Base-by-base conservation (phyloP, 2,797 vertebrate genomes). In the Anguilla pacifica region DNA sequence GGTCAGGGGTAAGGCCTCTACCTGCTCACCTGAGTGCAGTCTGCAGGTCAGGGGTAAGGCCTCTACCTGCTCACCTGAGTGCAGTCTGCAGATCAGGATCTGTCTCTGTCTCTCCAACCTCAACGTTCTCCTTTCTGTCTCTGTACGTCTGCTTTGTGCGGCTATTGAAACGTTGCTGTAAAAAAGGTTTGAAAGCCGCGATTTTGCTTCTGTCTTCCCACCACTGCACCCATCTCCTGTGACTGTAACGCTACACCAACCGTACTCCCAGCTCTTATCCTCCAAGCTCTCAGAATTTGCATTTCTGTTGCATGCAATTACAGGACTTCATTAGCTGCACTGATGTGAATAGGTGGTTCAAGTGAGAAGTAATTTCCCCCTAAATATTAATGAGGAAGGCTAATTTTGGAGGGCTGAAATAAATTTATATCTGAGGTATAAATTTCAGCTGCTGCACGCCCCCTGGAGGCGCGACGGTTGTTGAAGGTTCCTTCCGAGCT, bases 1-100 rank as follows among this genome's bases (percentile, higher is more conserved):
- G 81, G 13, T 28, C 53, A 22, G 9, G 7, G 81, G 81, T 83
- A 83, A 83, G 81, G 86, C 46, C 55, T 85, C 28, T 57, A 17
- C 2, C 51, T 59, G 5, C 83, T 84, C 83, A 84, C 53, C 55
- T 84, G 0, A 17, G 6, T 55, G 83, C 25, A 6, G 83, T 35
- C 9, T 55, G 72, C 2, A 51, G 81, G 13, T 28, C 53, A 22
- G 9, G 7, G 81, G 81, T 83, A 83, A 83, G 81, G 86, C 51
- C 55, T 85, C 28, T 57, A 17, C 2, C 51, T 59, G 5, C 83
- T 84, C 83, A 84, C 53, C 55, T 84, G 3, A 17, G 6, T 55
- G 83, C 25, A 6, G 83, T 35, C 9, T 55, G 72, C 39, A 39
- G 39, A 39, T 39, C 39, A 39, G 17, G 46, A 0, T 28, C 81